Evolutionary conservation across 2,888 invertebrate species (phyloP), one percentile per base, ranked within the genome.

Genomic region (Morinoia aosen): DNA sequence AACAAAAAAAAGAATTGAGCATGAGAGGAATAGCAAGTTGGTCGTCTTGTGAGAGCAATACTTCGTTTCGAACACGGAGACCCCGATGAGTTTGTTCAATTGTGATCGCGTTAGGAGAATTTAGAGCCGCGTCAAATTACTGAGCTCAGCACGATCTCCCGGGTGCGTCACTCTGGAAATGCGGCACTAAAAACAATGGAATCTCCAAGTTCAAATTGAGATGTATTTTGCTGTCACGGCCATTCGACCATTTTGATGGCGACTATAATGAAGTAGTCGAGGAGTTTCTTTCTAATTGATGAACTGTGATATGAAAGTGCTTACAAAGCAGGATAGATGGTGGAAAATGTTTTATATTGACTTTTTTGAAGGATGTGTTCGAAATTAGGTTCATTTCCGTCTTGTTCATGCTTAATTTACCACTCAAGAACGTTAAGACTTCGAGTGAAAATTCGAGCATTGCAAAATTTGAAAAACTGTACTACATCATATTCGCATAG

Each of bases 41-140:
- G 25, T 10, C 7, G 76, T 76, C 76, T 76, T 33, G 76, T 33
- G 76, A 76, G 76, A 76, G 76, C 33, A 76, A 76, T 76, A 33
- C 76, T 76, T 12, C 76, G 76, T 76, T 76, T 76, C 76, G 76
- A 7, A 76, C 76, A 76, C 10, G 76, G 90, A 39, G 48, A 90
- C 39, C 90, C 90, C 90, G 40, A 90, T 90, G 90, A 90, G 90
- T 90, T 90, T 90, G 40, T 90, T 90, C 90, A 90, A 90, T 90
- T 90, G 40, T 33, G 90, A 48, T 48, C 90, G 90, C 48, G 40
- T 90, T 93, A 33, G 33, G 25, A 57, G 57, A 93, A 93, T 93
- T 93, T 93, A 93, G 93, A 58, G 39, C 48, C 8, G 93, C 57
- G 56, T 93, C 93, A 93, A 93, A 93, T 57, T 93, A 93, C 93